Base-by-base conservation (phyloP, 2,888 invertebrate genomes). In the Laspeyria flexula region DNA sequence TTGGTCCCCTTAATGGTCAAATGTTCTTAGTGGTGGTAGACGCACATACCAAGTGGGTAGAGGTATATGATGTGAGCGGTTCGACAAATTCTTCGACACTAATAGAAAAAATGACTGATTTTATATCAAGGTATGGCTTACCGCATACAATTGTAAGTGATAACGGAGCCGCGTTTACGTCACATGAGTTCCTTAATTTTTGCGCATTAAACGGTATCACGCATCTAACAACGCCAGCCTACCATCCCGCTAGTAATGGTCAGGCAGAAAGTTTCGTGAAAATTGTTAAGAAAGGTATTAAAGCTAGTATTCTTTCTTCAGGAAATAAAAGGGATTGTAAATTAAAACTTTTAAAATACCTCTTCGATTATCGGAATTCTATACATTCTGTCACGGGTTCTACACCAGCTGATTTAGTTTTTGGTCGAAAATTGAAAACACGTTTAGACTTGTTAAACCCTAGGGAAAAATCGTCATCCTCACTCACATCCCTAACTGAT, bases 351-450 rank as follows among this genome's bases (percentile, higher is more conserved):
- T 21, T 21, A 35, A 48, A 42, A 15, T 37, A 15, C 7, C 23
- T 48, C 10, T 48, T 37, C 37, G 48, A 48, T 13, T 48, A 48
- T 15, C 33, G 47, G n/a, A 37, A 47, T 27, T 48, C 30, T 13
- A 37, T 37, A 15, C 42, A 48, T 6, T 16, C 42, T 4, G 3
- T 33, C 3, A 44, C 44, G 1, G 44, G 44, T 12, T 12, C 13
- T 3, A 30, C 37, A 18, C 44, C 44, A 5, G 44, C 44, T 10
- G 30, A 44, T 13, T 12, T 44, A n/a, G 37, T 44, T 3, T 44
- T 29, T 10, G 38, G 44, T 3, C 29, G 30, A 9, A 44, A 44
- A 4, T 21, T 44, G 6, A 37, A 37, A 23, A 21, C 44, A 3
- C 44, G 44, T 18, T 11, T 38, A 10, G 44, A 44, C 13, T 15